A percentile compares a stretch with the other conserved stretches of the same genome.
phyloP scores from a whole-genome alignment of 2,888 invertebrate genomes.

The Catotricha subobsoleta region DNA sequence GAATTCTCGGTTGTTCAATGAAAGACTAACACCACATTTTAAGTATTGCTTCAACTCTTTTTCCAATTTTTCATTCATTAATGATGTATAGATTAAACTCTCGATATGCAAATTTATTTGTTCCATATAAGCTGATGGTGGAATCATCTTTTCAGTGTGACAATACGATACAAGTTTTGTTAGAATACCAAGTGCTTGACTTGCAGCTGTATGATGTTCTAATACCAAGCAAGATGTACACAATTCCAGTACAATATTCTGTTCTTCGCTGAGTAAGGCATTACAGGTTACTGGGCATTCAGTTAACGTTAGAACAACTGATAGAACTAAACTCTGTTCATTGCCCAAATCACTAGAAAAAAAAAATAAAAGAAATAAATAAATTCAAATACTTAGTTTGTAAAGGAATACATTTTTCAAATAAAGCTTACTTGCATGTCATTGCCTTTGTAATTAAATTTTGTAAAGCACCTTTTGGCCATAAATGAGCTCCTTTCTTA shows the following conservation, averaged over 20 bases:
- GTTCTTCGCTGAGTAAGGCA: constrained; percentile 22
- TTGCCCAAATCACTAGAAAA: constrained; percentile 18
- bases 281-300: constrained; percentile 27
- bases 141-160: constrained; percentile 13
- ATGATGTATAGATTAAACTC: constrained; percentile 24
- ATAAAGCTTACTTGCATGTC: constrained; percentile 15
- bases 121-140: constrained; percentile 20
- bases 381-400: background rate
- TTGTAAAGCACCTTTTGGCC: constrained; percentile 42
- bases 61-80: constrained; percentile 20
- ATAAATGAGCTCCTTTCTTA: constrained; percentile 56
- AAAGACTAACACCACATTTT: constrained; percentile 52
- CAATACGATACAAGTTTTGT: constrained; percentile 19
- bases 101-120: constrained; percentile 26
- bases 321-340: constrained; percentile 26
- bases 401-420: background rate
- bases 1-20: constrained; percentile 42
- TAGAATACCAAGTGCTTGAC: constrained; percentile 22
- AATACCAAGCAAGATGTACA: constrained; percentile 25
- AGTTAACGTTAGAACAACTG: constrained; percentile 24
- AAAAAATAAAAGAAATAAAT: background rate
- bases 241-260: constrained; percentile 20
- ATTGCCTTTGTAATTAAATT: constrained; percentile 23
- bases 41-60: constrained; percentile 25
- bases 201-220: constrained; percentile 24